Base-by-base conservation (phyloP, 2,113 vertebrate genomes). In the Limanda limanda region DNA sequence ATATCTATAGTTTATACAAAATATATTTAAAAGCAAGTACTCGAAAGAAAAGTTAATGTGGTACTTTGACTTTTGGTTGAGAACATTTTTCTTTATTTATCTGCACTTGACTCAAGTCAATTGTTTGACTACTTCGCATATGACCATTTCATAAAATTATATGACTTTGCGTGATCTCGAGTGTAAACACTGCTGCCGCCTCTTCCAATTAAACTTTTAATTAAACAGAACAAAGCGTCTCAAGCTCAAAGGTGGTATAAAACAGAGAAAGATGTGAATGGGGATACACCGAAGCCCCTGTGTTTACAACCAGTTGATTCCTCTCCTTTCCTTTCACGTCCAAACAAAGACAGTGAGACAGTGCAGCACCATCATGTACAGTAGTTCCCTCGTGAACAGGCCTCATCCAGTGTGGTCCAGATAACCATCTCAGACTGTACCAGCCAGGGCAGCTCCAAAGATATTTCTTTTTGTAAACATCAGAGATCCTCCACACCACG, bases 271-370 rank as follows among this genome's bases (percentile, higher is more conserved):
- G 68, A 74, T 12, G 63, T 77, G 88, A 89, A 79, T 76, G 71
- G 59, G 40, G 21, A 64, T 7, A 57, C 31, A 31, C 52, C 11
- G 21, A 40, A 58, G 35, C 27, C 62, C 35, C 40, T 45, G 74
- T 83, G 82, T 89, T 89, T 90, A 91, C 83, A 79, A 78, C 78
- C 45, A 35, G 65, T 25, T 70, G 65, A 84, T 82, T 83, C 82
- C 86, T 82, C 83, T 84, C 80, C 70, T 82, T 91, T 91, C 80
- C 67, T 65, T 86, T 87, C 81, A 86, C 68, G 91, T 92, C 91
- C 78, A 92, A 92, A 92, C 91, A 92, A 45, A 78, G 80, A 91
- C 31, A 76, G 80, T 91, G 91, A 92, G 74, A 89, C 81, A 91
- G 86, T 79, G 86, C 91, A 91, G 91, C 67, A 1, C 81, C 57